Evolutionary conservation across 2,888 invertebrate species (phyloP).

Genomic region (Xestobium rufovillosum): DNA sequence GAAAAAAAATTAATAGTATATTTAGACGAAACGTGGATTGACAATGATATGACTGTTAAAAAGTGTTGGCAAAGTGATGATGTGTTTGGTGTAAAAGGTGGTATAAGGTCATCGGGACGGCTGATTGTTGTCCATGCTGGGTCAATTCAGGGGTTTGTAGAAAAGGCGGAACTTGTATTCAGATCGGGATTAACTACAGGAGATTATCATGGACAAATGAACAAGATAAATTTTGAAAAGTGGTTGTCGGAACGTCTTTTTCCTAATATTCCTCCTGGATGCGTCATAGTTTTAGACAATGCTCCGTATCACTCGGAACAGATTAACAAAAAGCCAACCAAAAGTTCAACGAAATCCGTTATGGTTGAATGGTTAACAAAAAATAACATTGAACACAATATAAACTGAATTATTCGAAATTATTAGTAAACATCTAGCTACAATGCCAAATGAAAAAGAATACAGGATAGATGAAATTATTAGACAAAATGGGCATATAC

Average conservation of each 20-base stretch:
- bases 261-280: slow-evolving; percentile 16
- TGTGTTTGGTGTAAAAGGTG: too few species aligned
- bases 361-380: too few species aligned
- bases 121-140: slow-evolving; percentile 11
- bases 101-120: slow-evolving; percentile 5
- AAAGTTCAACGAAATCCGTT: slow-evolving; percentile 6
- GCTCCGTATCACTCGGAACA: slow-evolving; percentile 16
- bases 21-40: too few species aligned
- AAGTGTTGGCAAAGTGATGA: too few species aligned
- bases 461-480: slow-evolving; percentile 9
- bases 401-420: too few species aligned
- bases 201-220: slow-evolving; percentile 22
- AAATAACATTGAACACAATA: too few species aligned
- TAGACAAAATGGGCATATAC: slow-evolving; percentile 1
- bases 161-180: slow-evolving; percentile 4
- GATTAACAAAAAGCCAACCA: slow-evolving; percentile 13
- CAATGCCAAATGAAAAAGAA: too few species aligned
- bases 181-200: slow-evolving; percentile 14
- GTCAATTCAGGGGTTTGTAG: slow-evolving; percentile 8
- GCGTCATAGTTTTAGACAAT: slow-evolving; percentile 22
- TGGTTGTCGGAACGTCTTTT: slow-evolving; percentile 18
- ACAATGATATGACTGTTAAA: too few species aligned
- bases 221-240: slow-evolving; percentile 18
- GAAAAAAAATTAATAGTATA: too few species aligned
- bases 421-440: too few species aligned